A percentile compares a stretch with the other conserved stretches of the same genome.
Evolutionary conservation across 2,888 invertebrate species (phyloP).

Genomic region (Agonopterix heracliana): DNA sequence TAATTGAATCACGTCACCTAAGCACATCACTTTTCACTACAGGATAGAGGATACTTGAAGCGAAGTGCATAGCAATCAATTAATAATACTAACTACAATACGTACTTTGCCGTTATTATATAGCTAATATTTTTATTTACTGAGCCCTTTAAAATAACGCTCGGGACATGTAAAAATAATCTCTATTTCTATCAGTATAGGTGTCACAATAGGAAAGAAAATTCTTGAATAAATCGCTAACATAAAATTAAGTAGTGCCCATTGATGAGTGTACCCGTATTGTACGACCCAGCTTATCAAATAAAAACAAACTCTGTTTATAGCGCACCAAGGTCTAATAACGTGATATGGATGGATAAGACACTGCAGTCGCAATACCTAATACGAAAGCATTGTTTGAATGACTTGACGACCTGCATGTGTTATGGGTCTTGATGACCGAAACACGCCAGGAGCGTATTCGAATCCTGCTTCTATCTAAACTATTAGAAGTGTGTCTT

Average conservation of each 20-base stretch:
- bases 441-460: not conserved
- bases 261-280: too few relatives aligned
- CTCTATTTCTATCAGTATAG: too few relatives aligned
- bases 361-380: not conserved
- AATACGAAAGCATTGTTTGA: not conserved
- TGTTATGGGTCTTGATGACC: not conserved
- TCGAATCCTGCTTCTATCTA: not conserved
- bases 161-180: too few relatives aligned
- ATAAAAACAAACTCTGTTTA: conserved; percentile 2
- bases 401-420: not conserved
- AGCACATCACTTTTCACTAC: not conserved
- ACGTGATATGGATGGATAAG: not conserved
- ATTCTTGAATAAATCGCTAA: too few relatives aligned
- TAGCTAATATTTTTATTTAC: too few relatives aligned
- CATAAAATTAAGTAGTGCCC: too few relatives aligned
- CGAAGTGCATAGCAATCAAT: too few relatives aligned
- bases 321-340: not conserved
- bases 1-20: too few relatives aligned
- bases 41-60: not conserved
- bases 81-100: too few relatives aligned
- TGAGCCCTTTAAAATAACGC: too few relatives aligned
- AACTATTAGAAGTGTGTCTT: not conserved
- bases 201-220: too few relatives aligned
- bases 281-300: not conserved
- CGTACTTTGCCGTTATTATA: too few relatives aligned